Evolutionary conservation across 2,888 invertebrate genomes (phyloP).

Genomic region (Thalpophila matura): DNA sequence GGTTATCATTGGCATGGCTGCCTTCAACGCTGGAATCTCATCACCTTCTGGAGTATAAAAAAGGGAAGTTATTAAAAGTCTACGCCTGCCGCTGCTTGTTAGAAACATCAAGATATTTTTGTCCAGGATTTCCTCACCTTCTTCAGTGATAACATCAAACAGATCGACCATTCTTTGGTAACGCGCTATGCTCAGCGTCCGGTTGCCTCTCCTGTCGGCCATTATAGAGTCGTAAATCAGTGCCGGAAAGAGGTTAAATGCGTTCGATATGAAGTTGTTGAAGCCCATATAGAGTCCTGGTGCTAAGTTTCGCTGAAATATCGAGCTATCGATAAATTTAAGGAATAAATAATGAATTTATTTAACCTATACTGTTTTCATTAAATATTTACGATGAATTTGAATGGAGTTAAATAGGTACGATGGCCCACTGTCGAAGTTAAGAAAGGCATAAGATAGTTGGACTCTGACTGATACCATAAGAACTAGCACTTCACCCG

Average conservation of each 20-base stretch:
- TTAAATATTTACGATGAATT: no score
- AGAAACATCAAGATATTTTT: no score
- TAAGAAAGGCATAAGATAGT: no score
- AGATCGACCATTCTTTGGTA: constrained; percentile 1
- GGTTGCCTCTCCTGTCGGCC: background rate
- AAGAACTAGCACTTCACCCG: no score
- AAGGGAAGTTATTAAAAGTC: background rate
- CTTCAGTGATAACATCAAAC: background rate
- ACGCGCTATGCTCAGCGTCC: background rate
- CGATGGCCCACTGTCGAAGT: no score
- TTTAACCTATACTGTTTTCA: no score
- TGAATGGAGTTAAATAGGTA: no score
- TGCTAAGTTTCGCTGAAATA: constrained; percentile 14
- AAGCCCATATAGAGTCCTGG: background rate
- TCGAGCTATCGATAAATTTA: no score
- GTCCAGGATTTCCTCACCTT: constrained; percentile 1
- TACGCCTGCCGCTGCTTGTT: no score
- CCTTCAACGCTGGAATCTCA: background rate
- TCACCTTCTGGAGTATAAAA: no score
- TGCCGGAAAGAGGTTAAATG: background rate
- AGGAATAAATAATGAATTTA: background rate
- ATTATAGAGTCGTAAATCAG: background rate
- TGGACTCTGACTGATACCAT: no score
- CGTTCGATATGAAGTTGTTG: background rate
- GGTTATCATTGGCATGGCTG: background rate